Evolutionary conservation across 2,888 invertebrate genomes (phyloP).

Genomic region (Trichacis sp.): DNA sequence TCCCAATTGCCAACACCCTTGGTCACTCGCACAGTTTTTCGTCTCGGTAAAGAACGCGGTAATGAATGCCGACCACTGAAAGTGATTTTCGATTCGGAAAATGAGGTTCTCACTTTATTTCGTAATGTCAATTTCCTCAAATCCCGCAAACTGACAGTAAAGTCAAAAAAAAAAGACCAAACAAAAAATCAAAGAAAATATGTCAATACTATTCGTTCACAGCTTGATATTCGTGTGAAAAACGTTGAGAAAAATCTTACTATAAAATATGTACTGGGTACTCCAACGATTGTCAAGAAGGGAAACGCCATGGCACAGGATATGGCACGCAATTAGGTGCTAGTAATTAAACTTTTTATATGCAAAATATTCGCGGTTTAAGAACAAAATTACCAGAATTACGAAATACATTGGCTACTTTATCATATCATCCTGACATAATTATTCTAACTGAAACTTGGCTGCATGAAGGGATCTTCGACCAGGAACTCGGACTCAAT

Average conservation of each 20-base stretch:
- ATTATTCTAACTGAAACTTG: neutral
- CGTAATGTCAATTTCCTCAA: neutral
- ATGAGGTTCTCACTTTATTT: neutral
- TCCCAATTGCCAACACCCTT: neutral
- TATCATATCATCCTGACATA: neutral
- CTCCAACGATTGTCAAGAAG: neutral
- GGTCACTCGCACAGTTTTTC: neutral
- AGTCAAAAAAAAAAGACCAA: neutral
- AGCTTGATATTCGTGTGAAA: neutral
- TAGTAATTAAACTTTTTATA: neutral
- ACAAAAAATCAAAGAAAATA: neutral
- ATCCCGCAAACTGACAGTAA: neutral
- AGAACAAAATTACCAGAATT: neutral
- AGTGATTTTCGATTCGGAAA: neutral
- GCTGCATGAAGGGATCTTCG: neutral
- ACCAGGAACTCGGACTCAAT: neutral
- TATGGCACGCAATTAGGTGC: neutral
- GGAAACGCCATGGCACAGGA: neutral
- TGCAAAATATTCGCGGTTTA: neutral
- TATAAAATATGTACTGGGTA: neutral
- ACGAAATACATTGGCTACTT: neutral
- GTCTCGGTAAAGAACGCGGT: neutral
- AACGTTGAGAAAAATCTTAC: slow-evolving; percentile 3
- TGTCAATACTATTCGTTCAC: neutral
- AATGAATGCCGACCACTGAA: neutral